Conservation (phyloP, 2,113 vertebrate species). For the Cinclus cinclus region DNA sequence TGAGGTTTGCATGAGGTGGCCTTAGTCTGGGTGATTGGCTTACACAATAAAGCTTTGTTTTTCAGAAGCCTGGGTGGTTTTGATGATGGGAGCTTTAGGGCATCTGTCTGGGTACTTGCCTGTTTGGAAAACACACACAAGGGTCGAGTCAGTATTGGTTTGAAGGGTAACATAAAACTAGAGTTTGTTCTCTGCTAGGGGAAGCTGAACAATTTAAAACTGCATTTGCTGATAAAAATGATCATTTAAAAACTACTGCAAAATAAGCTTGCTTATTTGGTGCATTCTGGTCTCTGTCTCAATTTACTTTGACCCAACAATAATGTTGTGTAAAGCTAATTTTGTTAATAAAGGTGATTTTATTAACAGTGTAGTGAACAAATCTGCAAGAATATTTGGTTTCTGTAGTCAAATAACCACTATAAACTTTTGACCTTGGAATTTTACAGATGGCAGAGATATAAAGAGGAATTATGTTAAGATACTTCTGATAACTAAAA, state of each 20-base stretch:
- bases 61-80: slow-evolving; percentile 87
- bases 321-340: neutral
- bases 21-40: slow-evolving; percentile 93
- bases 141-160: neutral
- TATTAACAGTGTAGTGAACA: neutral
- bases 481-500: neutral
- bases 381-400: neutral
- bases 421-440: neutral
- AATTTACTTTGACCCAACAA: neutral
- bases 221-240: neutral
- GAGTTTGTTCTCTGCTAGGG: neutral
- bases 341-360: neutral
- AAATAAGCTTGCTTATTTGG: neutral
- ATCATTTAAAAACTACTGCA: neutral
- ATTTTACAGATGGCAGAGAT: neutral
- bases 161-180: neutral
- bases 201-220: neutral
- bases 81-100: slow-evolving; percentile 73
- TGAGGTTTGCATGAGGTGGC: slow-evolving; percentile 92
- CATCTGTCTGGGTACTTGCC: slow-evolving; percentile 89
- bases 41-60: slow-evolving; percentile 95
- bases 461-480: neutral
- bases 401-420: neutral
- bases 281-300: neutral
- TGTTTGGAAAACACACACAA: slow-evolving; percentile 52